Evolutionary conservation across 1,140 invertebrate species (phyloP).

Genomic region (Lasaia peninsularis): DNA sequence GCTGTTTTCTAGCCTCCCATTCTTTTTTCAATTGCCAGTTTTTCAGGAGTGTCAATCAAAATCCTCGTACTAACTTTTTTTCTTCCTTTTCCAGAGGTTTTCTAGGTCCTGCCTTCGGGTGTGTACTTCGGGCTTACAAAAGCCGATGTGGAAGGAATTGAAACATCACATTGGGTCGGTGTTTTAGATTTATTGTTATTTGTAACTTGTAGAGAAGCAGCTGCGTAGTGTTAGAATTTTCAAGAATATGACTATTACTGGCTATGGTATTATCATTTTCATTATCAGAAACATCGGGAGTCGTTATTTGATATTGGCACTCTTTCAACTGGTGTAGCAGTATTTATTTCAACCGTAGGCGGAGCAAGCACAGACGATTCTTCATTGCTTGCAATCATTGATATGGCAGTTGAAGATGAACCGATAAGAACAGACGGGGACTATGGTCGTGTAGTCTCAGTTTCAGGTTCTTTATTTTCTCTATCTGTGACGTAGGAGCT

Average conservation of each 20-base stretch:
- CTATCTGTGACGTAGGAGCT: too few species aligned
- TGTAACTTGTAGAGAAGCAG: slow-evolving; percentile 18
- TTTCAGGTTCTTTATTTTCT: neutral
- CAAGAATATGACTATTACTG: slow-evolving; percentile 19
- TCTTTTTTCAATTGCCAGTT: slow-evolving; percentile 19
- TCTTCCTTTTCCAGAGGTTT: slow-evolving; percentile 16
- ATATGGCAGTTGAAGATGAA: neutral
- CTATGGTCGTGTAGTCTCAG: neutral
- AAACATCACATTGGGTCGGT: slow-evolving; percentile 11
- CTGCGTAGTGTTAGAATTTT: slow-evolving; percentile 12
- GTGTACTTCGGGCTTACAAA: slow-evolving; percentile 20
- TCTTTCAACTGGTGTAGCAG: slow-evolving; percentile 13
- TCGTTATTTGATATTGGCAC: slow-evolving; percentile 8
- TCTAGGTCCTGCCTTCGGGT: slow-evolving; percentile 18
- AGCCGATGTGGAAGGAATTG: slow-evolving; percentile 14
- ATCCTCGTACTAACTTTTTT: slow-evolving; percentile 17
- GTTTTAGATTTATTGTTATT: slow-evolving; percentile 15
- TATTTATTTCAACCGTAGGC: neutral
- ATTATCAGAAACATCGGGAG: slow-evolving; percentile 2
- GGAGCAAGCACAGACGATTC: neutral
- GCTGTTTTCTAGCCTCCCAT: slow-evolving; percentile 16
- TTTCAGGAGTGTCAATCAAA: slow-evolving; percentile 19
- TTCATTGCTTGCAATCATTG: too few species aligned
- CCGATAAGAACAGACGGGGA: neutral
- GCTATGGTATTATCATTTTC: slow-evolving; percentile 6